phyloP scores from a whole-genome alignment of 2,888 invertebrate genomes.

The Heteromurus nitidus region DNA sequence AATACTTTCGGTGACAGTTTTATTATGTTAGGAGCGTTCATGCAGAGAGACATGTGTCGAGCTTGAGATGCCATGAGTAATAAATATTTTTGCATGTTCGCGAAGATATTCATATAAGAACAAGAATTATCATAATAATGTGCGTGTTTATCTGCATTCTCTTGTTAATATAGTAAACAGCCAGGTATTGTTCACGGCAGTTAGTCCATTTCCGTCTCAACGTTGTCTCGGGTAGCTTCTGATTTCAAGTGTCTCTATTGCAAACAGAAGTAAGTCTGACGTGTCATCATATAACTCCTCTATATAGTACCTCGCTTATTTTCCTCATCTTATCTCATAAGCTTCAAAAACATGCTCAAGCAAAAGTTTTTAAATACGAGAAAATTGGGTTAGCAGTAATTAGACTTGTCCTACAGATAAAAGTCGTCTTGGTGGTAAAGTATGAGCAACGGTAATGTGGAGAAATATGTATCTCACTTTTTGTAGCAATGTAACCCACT shows the following conservation, averaged over 20 bases:
- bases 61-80: background rate
- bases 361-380: constrained; percentile 21
- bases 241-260: no score
- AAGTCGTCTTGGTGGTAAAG: no score
- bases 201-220: constrained; percentile 24
- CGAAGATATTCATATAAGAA: background rate
- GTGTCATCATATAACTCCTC: no score
- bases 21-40: constrained; percentile 11
- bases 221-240: background rate
- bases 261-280: no score
- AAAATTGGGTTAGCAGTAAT: constrained; percentile 44
- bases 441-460: background rate
- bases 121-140: background rate
- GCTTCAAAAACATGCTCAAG: no score
- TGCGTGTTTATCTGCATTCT: background rate
- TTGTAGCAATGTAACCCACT: constrained; percentile 25
- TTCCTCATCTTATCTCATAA: no score
- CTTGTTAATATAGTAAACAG: no score
- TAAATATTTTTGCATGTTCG: constrained; percentile 4
- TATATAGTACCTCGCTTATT: no score
- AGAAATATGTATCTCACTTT: constrained; percentile 26
- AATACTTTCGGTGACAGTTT: constrained; percentile 48
- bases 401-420: constrained; percentile 13
- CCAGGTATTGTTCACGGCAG: no score
- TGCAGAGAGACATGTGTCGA: constrained; percentile 1